These are phyloP conservation scores for Myoxocephalus aenaeus DNA, from an alignment of 2,797 vertebrate species.

Conservation along the genomic window DNA sequence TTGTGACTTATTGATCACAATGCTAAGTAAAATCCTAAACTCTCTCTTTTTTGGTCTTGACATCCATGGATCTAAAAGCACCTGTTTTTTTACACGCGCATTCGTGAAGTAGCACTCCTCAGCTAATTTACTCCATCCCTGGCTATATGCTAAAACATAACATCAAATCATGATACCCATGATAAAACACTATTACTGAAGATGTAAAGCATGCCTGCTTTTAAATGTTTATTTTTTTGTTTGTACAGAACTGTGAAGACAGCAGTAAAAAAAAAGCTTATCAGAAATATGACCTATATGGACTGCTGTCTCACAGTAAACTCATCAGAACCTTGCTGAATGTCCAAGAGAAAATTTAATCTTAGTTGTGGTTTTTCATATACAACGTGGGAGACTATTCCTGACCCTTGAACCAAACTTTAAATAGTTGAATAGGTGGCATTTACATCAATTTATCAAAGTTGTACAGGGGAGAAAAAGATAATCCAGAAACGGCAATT, in stretches of 20 bases:
- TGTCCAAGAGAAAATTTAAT: not conserved
- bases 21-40: no score
- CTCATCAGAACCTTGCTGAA: not conserved
- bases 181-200: not conserved
- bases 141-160: no score
- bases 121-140: no score
- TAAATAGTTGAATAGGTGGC: not conserved
- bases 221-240: not conserved
- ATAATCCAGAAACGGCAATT: not conserved
- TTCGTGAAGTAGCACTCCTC: no score
- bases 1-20: slow-evolving; percentile 4
- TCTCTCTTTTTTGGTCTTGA: not conserved
- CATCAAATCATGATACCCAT: not conserved
- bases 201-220: not conserved
- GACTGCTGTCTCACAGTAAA: not conserved
- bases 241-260: not conserved
- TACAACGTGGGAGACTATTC: not conserved
- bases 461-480: not conserved
- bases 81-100: no score
- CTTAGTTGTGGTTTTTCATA: no score
- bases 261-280: not conserved
- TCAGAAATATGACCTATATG: not conserved
- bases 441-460: not conserved
- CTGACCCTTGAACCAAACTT: not conserved
- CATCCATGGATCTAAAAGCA: no score